Base-by-base conservation (phyloP, 1,140 invertebrate genomes). In the Drosophila parabipectinata region DNA sequence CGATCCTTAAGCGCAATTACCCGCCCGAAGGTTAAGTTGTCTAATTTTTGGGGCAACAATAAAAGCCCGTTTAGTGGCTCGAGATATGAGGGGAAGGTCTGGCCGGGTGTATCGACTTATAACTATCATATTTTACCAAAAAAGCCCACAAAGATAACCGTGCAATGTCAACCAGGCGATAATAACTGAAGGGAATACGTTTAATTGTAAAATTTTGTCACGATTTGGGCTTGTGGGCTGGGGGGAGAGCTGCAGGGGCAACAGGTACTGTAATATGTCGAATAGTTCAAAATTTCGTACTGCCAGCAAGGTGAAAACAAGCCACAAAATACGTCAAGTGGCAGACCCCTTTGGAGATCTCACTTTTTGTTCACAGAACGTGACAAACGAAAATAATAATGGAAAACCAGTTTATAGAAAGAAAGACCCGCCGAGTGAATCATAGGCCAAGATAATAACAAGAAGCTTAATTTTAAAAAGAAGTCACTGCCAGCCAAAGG, bases 341-440 rank as follows among this genome's bases (percentile, higher is more conserved):
- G 26, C 50, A 58, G 77, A 62, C 80, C 72, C 74, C 64, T 64
- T 60, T 7, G 26, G 54, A 58, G 68, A 87, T 85, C 81, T 85
- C 78, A 85, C 82, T 85, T 87, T 83, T 82, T 79, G 48, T 67
- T 67, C 54, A 58, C 78, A 85, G 81, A 85, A 85, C 81, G 82
- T 85, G 81, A 85, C 81, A 85, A 85, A 87, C 74, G 60, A 80
- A 62, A 63, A 72, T 64, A 75, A 69, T 73, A 21, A 21, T 21
- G 67, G 67, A 14, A 87, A 85, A 85, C 81, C 82, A 85, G 81
- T 85, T 85, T 82, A 72, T 58, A 76, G 61, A 81, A 47, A 67
- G 73, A 61, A 71, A 79, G 63, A 69, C 44, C 66, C 48, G 37
- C 14, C 48, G 63, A 61, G 74, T 85, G 81, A 85, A 78, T 85